phyloP scores from a whole-genome alignment of 2,888 invertebrate genomes.

The Rhorus exstirpatorius region DNA sequence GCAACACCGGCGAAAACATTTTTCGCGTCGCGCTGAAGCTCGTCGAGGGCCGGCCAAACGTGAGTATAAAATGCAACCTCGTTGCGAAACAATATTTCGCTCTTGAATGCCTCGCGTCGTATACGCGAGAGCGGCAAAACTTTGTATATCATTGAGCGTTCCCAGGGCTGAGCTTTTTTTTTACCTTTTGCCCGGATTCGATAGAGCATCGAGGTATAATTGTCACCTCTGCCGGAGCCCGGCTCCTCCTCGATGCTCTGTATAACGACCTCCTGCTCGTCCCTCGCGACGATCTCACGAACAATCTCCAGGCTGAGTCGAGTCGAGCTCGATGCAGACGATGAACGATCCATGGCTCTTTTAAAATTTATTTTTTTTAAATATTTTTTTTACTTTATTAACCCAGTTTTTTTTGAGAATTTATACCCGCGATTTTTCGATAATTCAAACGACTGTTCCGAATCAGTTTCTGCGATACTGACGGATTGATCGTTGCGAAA shows the following conservation, averaged over 20 bases:
- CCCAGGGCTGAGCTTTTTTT: conserved; percentile 87
- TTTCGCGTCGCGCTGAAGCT: conserved; percentile 86
- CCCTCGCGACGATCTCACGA: conserved; percentile 80
- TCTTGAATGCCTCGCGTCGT: conserved; percentile 90
- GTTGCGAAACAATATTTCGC: conserved; percentile 90
- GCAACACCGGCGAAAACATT: conserved; percentile 82
- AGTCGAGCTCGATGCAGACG: conserved; percentile 55
- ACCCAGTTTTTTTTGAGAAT: background rate
- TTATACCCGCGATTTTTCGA: background rate
- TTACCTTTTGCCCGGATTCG: conserved; percentile 89
- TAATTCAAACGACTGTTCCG: background rate
- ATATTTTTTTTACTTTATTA: background rate
- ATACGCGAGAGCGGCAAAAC: conserved; percentile 89
- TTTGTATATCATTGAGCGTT: conserved; percentile 90
- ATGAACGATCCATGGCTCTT: conserved; percentile 56
- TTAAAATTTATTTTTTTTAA: background rate
- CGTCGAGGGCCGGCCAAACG: conserved; percentile 89
- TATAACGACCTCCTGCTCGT: conserved; percentile 82
- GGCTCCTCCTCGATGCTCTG: conserved; percentile 87
- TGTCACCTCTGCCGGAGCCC: conserved; percentile 92
- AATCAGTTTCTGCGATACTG: background rate
- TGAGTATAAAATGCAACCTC: conserved; percentile 91
- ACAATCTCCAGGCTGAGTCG: conserved; percentile 79
- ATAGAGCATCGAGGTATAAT: conserved; percentile 92
- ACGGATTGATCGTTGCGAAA: background rate